A percentile compares a stretch with the other conserved stretches of the same genome.
Evolutionary conservation across 2,113 vertebrate species (phyloP).

Genomic region (Platysternon megacephalum): DNA sequence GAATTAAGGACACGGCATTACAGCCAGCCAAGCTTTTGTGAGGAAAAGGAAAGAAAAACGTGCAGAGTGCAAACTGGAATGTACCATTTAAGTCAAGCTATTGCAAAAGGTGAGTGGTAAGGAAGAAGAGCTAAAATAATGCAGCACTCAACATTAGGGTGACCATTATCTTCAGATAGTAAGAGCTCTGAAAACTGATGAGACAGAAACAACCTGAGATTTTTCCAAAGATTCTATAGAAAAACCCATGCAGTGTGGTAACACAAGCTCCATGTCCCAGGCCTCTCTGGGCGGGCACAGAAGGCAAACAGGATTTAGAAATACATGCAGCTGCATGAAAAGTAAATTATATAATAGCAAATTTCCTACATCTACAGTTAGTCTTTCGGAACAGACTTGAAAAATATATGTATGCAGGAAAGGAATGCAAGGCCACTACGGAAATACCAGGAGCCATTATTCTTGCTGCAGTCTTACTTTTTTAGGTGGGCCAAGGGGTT

Average conservation of each 20-base stretch:
- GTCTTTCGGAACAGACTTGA: too few relatives aligned
- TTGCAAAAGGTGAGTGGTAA: not conserved
- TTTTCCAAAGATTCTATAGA: not conserved
- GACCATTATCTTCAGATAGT: not conserved
- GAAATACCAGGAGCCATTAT: not conserved
- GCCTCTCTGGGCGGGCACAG: not conserved
- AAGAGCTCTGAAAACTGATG: not conserved
- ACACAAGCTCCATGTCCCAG: not conserved
- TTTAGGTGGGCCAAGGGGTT: not conserved
- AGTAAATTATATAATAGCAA: not conserved
- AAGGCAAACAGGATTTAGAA: not conserved
- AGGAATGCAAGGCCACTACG: not conserved
- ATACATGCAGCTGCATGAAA: not conserved
- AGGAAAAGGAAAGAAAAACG: rapidly evolving
- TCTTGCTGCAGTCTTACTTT: not conserved
- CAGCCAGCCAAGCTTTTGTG: not conserved
- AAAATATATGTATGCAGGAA: not conserved
- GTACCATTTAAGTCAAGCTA: not conserved
- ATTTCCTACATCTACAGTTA: not conserved
- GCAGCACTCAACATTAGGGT: not conserved
- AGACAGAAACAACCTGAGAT: not conserved
- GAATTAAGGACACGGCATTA: not conserved
- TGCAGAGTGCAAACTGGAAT: not conserved
- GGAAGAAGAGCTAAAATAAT: not conserved
- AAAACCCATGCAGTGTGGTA: not conserved